phyloP scores from a whole-genome alignment of 2,888 invertebrate species.

The Metallyticus violacea region DNA sequence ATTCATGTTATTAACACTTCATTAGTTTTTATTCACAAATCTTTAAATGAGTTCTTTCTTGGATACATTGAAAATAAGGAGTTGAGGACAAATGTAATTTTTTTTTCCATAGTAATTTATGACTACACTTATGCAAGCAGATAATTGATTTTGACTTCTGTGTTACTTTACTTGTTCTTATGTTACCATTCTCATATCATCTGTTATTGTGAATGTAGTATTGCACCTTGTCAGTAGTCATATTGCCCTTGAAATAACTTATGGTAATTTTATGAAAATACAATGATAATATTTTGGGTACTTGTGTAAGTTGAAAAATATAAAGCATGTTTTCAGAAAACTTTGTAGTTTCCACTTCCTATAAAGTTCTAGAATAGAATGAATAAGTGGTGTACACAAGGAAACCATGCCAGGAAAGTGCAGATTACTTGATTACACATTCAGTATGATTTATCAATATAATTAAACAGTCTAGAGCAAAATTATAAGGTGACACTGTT shows the following conservation, averaged over 20 bases:
- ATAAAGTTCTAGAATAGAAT: background rate
- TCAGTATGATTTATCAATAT: background rate
- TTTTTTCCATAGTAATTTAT: background rate
- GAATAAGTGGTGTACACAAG: background rate
- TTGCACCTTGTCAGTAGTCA: background rate
- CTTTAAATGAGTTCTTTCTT: background rate
- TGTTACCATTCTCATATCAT: too few relatives aligned
- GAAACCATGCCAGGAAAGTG: background rate
- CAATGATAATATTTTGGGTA: background rate
- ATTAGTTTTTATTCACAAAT: background rate
- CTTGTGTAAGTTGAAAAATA: background rate
- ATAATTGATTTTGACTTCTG: background rate
- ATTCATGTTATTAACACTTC: background rate
- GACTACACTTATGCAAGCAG: background rate
- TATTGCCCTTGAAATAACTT: background rate
- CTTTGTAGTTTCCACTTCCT: background rate
- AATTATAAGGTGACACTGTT: too few relatives aligned
- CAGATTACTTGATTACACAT: background rate
- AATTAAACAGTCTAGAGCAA: background rate
- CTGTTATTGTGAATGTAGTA: background rate
- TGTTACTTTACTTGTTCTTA: background rate
- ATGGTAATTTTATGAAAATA: background rate
- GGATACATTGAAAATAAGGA: background rate
- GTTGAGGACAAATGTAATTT: background rate
- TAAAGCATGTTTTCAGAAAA: background rate